These are phyloP conservation scores for Glaucopsyche alexis DNA, from an alignment of 2,888 invertebrate genomes.

Conservation along the genomic window DNA sequence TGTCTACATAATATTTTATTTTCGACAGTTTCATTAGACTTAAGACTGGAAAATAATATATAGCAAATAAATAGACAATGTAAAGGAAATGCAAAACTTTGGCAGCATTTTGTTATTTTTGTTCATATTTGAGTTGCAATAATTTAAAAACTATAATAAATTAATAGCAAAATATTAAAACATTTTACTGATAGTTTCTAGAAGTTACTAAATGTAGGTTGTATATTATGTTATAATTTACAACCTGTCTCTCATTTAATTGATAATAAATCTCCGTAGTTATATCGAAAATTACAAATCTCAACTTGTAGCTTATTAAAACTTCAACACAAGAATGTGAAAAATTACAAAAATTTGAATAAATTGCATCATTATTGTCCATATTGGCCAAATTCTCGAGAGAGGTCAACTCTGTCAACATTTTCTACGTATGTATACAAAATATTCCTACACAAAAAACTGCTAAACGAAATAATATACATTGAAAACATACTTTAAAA, in stretches of 20 bases:
- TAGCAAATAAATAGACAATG: too few species aligned
- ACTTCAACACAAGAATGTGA: slow-evolving; percentile 5
- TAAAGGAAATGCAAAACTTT: too few species aligned
- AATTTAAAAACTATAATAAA: too few species aligned
- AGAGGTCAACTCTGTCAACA: slow-evolving; percentile 23
- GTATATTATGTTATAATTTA: not conserved
- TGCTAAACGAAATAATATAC: too few species aligned
- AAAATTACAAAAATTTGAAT: not conserved
- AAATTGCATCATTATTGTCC: slow-evolving; percentile 19
- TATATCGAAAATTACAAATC: not conserved
- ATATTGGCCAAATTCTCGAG: slow-evolving; percentile 16
- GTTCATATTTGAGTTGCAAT: too few species aligned
- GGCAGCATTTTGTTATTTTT: too few species aligned
- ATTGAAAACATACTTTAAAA: too few species aligned
- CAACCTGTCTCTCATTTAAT: not conserved
- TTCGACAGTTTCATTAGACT: not conserved
- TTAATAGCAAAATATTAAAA: too few species aligned
- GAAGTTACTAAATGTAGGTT: too few species aligned
- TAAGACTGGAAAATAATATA: too few species aligned
- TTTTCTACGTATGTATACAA: not conserved
- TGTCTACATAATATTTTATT: not conserved
- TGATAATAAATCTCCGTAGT: not conserved
- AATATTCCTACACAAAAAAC: not conserved
- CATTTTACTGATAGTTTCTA: too few species aligned
- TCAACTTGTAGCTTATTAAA: not conserved